These are phyloP conservation scores for Sebastes umbrosus DNA, from an alignment of 2,797 vertebrate genomes.

Conservation along the genomic window DNA sequence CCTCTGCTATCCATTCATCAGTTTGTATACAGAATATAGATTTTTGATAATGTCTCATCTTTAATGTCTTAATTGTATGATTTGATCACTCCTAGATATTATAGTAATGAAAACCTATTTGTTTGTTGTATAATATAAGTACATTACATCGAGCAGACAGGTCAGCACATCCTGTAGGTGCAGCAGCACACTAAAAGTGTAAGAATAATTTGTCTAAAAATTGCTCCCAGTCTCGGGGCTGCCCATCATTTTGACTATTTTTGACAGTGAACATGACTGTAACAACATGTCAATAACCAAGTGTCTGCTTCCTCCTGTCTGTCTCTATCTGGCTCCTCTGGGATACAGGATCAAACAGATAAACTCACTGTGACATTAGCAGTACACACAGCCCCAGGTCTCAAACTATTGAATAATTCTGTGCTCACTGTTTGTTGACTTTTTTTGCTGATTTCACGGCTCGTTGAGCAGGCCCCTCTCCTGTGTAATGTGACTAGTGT, in stretches of 20 bases:
- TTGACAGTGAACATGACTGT: conserved; percentile 5
- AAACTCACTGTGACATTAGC: conserved; percentile 54
- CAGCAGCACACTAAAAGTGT: neutral
- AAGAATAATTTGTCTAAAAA: neutral
- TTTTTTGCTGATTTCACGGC: conserved; percentile 63
- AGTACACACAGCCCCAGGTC: conserved; percentile 48
- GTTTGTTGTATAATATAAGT: neutral
- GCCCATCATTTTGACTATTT: conserved; percentile 11
- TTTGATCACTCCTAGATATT: neutral
- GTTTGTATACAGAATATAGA: neutral
- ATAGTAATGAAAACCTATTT: neutral
- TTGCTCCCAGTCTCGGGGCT: neutral
- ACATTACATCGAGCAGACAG: neutral
- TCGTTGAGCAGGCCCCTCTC: conserved; percentile 61
- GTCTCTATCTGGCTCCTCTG: conserved; percentile 21
- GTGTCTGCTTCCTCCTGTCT: conserved; percentile 4
- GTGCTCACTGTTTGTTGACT: conserved; percentile 58
- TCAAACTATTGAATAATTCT: conserved; percentile 60
- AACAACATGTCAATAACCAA: conserved; percentile 22
- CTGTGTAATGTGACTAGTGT: conserved; percentile 66
- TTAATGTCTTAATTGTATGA: neutral
- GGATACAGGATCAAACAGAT: conserved; percentile 54
- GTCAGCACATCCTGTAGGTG: neutral
- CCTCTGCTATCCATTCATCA: neutral
- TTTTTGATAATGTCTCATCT: neutral